A percentile compares a stretch with the other conserved stretches of the same genome.
phyloP scores from a whole-genome alignment of 2,797 vertebrate genomes.

The Schizopygopsis malacanthus region DNA sequence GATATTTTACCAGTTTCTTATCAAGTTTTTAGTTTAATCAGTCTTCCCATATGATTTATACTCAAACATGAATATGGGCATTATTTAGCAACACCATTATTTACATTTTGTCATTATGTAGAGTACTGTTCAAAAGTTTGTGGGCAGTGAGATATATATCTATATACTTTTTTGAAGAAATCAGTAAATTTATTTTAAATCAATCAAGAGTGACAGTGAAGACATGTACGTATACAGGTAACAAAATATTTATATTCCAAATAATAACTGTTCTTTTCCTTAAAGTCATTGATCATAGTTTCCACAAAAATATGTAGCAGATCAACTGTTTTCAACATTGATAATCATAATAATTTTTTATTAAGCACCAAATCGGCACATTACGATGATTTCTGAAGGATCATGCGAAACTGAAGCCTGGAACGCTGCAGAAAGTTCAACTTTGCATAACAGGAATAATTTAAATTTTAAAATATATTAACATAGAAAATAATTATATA shows the following conservation, averaged over 20 bases:
- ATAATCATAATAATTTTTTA: not conserved
- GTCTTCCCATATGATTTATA: not conserved
- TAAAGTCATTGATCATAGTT: not conserved
- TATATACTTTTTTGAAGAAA: too few relatives aligned
- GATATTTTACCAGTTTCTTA: not conserved
- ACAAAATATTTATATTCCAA: not conserved
- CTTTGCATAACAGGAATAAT: not conserved
- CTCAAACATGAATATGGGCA: not conserved
- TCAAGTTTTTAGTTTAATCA: not conserved
- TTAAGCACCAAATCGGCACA: not conserved
- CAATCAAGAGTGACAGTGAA: too few relatives aligned
- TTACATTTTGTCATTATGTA: not conserved
- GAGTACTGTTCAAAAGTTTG: too few relatives aligned
- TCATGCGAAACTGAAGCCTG: not conserved
- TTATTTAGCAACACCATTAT: not conserved
- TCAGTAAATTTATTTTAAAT: not conserved
- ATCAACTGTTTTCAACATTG: not conserved
- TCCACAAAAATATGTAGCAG: not conserved
- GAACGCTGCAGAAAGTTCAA: not conserved
- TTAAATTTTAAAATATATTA: not conserved
- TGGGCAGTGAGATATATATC: too few relatives aligned
- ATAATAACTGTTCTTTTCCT: too few relatives aligned
- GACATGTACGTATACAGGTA: too few relatives aligned
- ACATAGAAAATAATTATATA: not conserved
- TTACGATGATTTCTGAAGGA: not conserved